Evolutionary conservation across 2,888 invertebrate species (phyloP), one percentile per base, ranked within the genome.

Genomic region (Salpingus planirostris): DNA sequence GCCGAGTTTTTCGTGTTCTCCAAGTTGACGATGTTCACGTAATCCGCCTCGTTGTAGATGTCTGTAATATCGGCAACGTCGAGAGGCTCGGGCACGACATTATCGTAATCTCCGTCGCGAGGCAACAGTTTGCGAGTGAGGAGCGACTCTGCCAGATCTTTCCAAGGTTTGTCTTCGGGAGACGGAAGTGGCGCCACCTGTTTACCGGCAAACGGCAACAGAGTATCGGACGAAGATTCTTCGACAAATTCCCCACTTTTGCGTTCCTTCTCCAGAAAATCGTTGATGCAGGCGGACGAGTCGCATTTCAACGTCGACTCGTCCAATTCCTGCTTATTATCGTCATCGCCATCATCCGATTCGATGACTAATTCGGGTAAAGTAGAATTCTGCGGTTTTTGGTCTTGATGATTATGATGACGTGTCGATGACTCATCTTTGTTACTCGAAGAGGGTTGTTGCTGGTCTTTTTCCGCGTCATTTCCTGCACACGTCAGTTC

Each of bases 121-220:
- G 10, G 7, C 11, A 11, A 11, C 24, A 26, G 28, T 24, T 39
- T 36, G 24, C 15, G 34, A 15, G 27, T 50, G 21, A 57, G 40
- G 28, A 53, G 39, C 7, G 54, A 53, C 8, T 50, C 52, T 3
- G 57, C 55, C 14, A 62, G 36, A 40, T 62, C 57, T 40, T 60
- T 60, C 63, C 64, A 63, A 2, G 60, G 62, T 21, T 63, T 59
- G 36, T 64, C 64, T 46, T 65, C 65, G 1, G 65, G 65, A 3
- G 65, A 65, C 24, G 64, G 64, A 40, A 65, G 44, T 8, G 63
- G 65, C 1, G 62, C 63, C 4, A 57, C 49, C 26, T 45, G 42
- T 25, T 27, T 26, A 18, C 18, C 8, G 18, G 8, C 18, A 18
- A 18, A 18, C 18, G 28, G 26, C 14, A 35, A 27, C 5, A 36